These are phyloP conservation scores for Ferrisia virgata DNA, from an alignment of 2,888 invertebrate species.

Conservation along the genomic window DNA sequence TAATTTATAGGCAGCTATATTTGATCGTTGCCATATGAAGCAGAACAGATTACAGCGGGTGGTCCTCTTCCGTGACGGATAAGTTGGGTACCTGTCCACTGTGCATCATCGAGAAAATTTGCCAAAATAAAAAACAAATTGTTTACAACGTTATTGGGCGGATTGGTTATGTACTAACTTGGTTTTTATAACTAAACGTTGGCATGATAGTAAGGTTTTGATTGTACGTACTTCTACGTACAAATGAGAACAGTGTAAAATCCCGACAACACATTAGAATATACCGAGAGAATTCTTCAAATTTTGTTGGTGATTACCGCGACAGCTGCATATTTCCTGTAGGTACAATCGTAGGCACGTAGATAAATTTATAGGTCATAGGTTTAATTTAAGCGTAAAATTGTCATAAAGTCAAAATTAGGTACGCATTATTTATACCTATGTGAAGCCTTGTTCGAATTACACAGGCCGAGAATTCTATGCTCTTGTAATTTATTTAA, in stretches of 20 bases:
- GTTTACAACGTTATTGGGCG: background rate
- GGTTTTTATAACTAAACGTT: no score
- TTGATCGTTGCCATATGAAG: background rate
- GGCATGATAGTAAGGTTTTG: no score
- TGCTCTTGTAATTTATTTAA: background rate
- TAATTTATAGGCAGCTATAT: background rate
- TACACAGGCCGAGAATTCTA: background rate
- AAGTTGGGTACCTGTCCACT: background rate
- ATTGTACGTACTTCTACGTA: no score
- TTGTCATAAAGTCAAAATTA: background rate
- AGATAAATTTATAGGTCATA: background rate
- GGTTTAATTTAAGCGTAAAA: background rate
- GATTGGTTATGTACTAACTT: no score
- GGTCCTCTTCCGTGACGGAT: background rate
- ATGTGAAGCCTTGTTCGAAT: background rate
- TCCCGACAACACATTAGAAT: background rate
- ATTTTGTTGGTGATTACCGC: background rate
- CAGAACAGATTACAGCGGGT: background rate
- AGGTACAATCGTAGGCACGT: background rate
- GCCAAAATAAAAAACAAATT: background rate
- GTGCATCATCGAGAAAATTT: background rate
- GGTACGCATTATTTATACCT: background rate
- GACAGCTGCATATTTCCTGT: no score
- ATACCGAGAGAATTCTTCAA: background rate
- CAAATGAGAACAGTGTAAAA: no score